A percentile compares a stretch with the other conserved stretches of the same genome.
phyloP scores from a whole-genome alignment of 2,888 invertebrate genomes.

The Oligia strigilis region DNA sequence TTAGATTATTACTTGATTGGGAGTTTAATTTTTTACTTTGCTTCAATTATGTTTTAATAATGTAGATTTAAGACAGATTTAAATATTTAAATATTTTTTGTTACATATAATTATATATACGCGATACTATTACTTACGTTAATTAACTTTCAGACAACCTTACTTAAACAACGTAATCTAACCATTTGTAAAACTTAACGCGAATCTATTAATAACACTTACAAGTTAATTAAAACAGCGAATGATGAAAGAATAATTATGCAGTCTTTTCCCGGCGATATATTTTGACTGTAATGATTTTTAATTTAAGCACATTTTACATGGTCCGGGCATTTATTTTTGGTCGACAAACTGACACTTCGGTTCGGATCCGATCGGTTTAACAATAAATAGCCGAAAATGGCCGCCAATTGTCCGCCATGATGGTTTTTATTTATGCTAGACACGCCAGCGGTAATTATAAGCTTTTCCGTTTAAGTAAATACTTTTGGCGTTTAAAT shows the following conservation, averaged over 20 bases:
- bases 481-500: conserved; percentile 42
- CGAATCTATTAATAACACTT: conserved; percentile 37
- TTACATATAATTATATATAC: background rate
- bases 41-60: background rate
- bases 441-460: conserved; percentile 56
- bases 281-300: conserved; percentile 36
- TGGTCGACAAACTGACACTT: conserved; percentile 66
- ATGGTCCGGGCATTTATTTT: conserved; percentile 62
- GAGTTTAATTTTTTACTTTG: background rate
- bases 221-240: conserved; percentile 36
- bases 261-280: conserved; percentile 8
- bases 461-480: conserved; percentile 51
- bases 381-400: conserved; percentile 63
- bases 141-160: conserved; percentile 36
- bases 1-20: conserved; percentile 4
- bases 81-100: background rate
- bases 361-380: conserved; percentile 47
- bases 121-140: background rate
- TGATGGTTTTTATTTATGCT: conserved; percentile 61
- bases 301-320: conserved; percentile 55
- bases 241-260: conserved; percentile 21
- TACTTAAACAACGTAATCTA: conserved; percentile 26
- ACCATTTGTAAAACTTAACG: conserved; percentile 38
- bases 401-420: conserved; percentile 52
- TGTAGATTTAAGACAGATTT: background rate